Percentiles rank a stretch among this genome's conserved stretches.
Conservation (phyloP, 2,888 invertebrate genomes). For the Platerodrilus igneus region DNA sequence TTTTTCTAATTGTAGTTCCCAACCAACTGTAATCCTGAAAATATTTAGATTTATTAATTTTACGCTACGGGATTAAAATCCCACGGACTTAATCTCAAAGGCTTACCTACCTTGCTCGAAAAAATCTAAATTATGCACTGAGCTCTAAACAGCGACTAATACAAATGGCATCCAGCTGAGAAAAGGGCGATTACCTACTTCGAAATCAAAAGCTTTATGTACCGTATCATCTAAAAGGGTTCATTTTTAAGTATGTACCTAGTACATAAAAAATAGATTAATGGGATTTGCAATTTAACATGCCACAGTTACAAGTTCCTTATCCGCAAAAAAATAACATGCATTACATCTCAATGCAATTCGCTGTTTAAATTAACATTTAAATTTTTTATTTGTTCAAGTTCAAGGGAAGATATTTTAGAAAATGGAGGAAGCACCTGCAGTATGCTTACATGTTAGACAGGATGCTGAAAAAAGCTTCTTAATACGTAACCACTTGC, state of each 20-base stretch:
- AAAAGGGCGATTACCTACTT: slow-evolving; percentile 20
- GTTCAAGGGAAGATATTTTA: no score
- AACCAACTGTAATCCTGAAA: slow-evolving; percentile 6
- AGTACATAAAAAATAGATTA: slow-evolving; percentile 12
- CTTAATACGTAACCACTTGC: slow-evolving; percentile 28
- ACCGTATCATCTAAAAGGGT: slow-evolving; percentile 25
- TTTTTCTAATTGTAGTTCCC: background rate
- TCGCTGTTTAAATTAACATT: no score
- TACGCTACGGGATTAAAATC: slow-evolving; percentile 20
- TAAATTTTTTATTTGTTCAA: no score
- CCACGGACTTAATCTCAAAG: slow-evolving; percentile 15
- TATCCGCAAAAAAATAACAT: slow-evolving; percentile 15
- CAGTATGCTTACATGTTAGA: no score
- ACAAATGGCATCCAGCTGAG: slow-evolving; percentile 23
- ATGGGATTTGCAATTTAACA: slow-evolving; percentile 20
- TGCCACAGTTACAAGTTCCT: slow-evolving; percentile 21
- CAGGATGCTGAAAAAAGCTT: no score
- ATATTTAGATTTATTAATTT: slow-evolving; percentile 21
- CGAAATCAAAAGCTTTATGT: slow-evolving; percentile 19
- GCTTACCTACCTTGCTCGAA: slow-evolving; percentile 7
- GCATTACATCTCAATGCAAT: no score
- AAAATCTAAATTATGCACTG: slow-evolving; percentile 21
- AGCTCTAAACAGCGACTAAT: slow-evolving; percentile 13
- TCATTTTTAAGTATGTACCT: slow-evolving; percentile 19
- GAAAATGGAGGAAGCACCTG: no score